A percentile compares a stretch with the other conserved stretches of the same genome.
phyloP scores from a whole-genome alignment of 2,888 invertebrate genomes.

The Spilosoma lubricipeda region DNA sequence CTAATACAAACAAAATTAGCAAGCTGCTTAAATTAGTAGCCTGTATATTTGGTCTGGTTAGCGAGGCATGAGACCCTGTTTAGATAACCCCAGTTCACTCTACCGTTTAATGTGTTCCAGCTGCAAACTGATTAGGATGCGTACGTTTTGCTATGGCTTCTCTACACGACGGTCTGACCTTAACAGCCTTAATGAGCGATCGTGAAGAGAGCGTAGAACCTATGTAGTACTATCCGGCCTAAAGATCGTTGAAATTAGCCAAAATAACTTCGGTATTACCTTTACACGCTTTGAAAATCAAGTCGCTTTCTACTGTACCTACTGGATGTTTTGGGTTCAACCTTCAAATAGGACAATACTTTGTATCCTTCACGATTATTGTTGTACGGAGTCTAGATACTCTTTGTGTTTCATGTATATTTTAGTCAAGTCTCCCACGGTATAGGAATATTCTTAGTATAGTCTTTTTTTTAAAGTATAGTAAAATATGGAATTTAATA shows the following conservation, averaged over 20 bases:
- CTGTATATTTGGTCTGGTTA: not conserved
- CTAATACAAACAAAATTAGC: not conserved
- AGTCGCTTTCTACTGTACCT: too few relatives aligned
- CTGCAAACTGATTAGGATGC: not conserved
- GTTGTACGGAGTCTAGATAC: too few relatives aligned
- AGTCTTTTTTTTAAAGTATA: too few relatives aligned
- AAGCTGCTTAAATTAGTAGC: not conserved
- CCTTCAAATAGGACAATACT: too few relatives aligned
- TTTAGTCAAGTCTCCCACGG: too few relatives aligned
- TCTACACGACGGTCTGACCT: not conserved
- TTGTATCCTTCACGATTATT: too few relatives aligned
- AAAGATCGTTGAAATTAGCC: not conserved
- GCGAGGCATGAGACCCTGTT: not conserved
- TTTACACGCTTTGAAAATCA: too few relatives aligned
- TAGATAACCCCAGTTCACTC: not conserved
- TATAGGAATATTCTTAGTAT: too few relatives aligned
- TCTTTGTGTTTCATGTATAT: too few relatives aligned
- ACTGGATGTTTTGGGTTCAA: too few relatives aligned
- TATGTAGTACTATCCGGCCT: not conserved
- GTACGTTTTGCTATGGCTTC: not conserved
- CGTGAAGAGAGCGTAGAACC: not conserved
- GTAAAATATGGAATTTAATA: too few relatives aligned
- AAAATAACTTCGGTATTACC: not conserved
- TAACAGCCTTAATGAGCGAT: not conserved
- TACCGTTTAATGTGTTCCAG: not conserved